These are phyloP conservation scores for Drosophila biarmipes DNA, from an alignment of 1,140 invertebrate species.

Conservation along the genomic window DNA sequence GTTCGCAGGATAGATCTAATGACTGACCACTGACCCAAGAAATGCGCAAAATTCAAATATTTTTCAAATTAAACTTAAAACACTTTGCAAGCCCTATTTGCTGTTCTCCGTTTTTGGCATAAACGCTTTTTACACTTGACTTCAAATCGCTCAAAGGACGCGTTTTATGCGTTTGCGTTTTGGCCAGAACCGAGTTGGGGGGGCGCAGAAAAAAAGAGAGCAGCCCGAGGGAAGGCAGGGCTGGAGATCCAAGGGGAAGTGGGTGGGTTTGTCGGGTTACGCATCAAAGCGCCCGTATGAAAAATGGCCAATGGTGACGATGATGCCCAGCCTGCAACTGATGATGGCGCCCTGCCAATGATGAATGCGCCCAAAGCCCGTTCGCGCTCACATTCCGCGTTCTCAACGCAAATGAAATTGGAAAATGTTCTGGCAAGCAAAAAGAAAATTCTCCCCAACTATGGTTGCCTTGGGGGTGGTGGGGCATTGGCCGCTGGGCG, in stretches of 20 bases:
- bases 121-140: slow-evolving; percentile 81
- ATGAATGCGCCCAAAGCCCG: slow-evolving; percentile 67
- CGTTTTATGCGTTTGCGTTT: slow-evolving; percentile 74
- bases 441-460: slow-evolving; percentile 65
- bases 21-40: slow-evolving; percentile 71
- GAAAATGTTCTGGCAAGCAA: slow-evolving; percentile 76
- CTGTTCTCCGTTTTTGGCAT: slow-evolving; percentile 59
- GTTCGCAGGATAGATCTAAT: slow-evolving; percentile 31
- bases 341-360: slow-evolving; percentile 61
- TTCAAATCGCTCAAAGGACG: slow-evolving; percentile 82
- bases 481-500: no score
- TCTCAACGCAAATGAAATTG: slow-evolving; percentile 79
- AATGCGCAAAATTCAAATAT: slow-evolving; percentile 83
- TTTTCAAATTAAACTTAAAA: slow-evolving; percentile 81
- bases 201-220: slow-evolving; percentile 19
- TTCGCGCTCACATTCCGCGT: slow-evolving; percentile 73
- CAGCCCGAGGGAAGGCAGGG: background rate
- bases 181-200: slow-evolving; percentile 38
- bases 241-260: background rate
- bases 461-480: background rate
- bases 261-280: slow-evolving; percentile 55
- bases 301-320: slow-evolving; percentile 74
- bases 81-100: slow-evolving; percentile 52
- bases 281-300: slow-evolving; percentile 78
- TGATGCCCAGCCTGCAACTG: slow-evolving; percentile 35